Evolutionary conservation across 2,888 invertebrate species (phyloP).

Genomic region (Polydrusus pterygomalis): DNA sequence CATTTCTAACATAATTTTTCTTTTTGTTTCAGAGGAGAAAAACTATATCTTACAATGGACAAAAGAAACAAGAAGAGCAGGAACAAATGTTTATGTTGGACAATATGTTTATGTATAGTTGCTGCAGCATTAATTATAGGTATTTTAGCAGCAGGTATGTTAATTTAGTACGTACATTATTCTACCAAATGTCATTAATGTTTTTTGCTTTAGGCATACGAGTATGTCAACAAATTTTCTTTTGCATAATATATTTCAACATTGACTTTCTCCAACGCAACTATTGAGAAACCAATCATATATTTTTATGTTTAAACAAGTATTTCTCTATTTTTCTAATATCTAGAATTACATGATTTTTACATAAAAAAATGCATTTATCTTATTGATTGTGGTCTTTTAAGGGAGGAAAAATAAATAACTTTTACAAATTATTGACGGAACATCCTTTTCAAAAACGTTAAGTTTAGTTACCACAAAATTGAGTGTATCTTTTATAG

Average conservation of each 20-base stretch:
- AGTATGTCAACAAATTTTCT: conserved; percentile 1
- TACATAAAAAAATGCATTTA: no score
- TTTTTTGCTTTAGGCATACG: neutral
- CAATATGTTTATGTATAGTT: conserved; percentile 78
- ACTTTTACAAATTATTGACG: no score
- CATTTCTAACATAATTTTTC: neutral
- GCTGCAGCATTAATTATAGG: conserved; percentile 81
- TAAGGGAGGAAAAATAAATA: no score
- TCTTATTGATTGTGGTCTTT: no score
- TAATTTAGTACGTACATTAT: neutral
- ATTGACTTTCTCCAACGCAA: conserved; percentile 20
- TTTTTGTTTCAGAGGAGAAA: conserved; percentile 82
- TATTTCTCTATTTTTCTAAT: neutral
- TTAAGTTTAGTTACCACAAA: no score
- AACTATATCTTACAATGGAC: conserved; percentile 87
- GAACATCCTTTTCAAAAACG: no score
- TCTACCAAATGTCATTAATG: no score
- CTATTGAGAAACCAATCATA: neutral
- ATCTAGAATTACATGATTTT: neutral
- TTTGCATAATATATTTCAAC: conserved; percentile 13
- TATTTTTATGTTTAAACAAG: neutral
- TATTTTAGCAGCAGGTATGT: conserved; percentile 84
- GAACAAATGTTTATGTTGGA: conserved; percentile 81
- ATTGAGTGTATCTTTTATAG: no score
- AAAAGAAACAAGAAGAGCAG: conserved; percentile 82